These are phyloP conservation scores for Spilogale gracilis DNA, from an alignment of 2,113 vertebrate genomes.

Conservation along the genomic window DNA sequence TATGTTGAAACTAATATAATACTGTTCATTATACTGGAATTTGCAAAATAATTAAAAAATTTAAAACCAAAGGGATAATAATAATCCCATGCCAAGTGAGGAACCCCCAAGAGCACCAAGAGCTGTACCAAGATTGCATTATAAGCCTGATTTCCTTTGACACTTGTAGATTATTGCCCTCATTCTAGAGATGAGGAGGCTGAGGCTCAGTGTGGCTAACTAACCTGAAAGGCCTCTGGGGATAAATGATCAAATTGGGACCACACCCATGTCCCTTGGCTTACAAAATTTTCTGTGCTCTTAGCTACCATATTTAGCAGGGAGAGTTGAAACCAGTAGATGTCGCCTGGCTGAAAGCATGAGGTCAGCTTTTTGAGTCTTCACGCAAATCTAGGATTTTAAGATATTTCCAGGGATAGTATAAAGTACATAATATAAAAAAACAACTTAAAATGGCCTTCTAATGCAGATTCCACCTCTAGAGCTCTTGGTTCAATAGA, in stretches of 20 bases:
- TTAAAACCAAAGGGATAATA: not conserved
- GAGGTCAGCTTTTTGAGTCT: not conserved
- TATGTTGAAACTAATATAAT: not conserved
- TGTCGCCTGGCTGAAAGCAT: not conserved
- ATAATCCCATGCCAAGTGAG: not conserved
- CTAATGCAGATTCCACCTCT: not conserved
- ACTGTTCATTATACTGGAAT: not conserved
- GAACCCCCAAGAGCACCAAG: not conserved
- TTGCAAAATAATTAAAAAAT: not conserved
- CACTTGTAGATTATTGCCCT: not conserved
- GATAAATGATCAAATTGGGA: not conserved
- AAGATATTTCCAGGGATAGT: conserved; percentile 12
- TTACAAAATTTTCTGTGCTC: not conserved
- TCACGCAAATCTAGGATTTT: not conserved
- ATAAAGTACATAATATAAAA: not conserved
- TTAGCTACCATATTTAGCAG: not conserved
- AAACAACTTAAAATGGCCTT: not conserved
- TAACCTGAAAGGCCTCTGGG: not conserved
- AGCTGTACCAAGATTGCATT: not conserved
- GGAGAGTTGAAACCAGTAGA: not conserved
- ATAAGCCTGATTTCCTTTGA: not conserved
- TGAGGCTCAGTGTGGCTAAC: not conserved
- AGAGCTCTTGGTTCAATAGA: not conserved
- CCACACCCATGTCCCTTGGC: not conserved
- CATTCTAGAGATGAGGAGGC: not conserved